A percentile compares a stretch with the other conserved stretches of the same genome.
Conservation (phyloP, 2,113 vertebrate genomes). For the Fregata magnificens region DNA sequence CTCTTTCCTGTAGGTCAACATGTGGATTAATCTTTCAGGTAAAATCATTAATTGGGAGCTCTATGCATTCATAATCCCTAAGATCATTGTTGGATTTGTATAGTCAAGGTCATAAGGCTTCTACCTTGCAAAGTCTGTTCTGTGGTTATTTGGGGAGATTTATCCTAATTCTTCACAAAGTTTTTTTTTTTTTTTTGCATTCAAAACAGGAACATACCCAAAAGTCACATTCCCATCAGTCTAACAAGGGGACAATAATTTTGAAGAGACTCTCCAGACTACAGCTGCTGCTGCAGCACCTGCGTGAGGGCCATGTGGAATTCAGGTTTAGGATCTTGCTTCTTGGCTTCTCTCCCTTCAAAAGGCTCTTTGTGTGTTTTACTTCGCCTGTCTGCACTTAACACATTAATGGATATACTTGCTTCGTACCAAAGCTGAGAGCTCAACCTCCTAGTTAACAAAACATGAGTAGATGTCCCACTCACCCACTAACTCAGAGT, state of each 20-base stretch:
- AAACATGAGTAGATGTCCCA: not conserved
- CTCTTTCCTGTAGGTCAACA: not conserved
- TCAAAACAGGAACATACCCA: slow-evolving; percentile 18
- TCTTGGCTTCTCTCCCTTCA: not conserved
- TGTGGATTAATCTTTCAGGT: not conserved
- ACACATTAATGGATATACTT: not conserved
- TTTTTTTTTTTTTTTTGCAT: not conserved
- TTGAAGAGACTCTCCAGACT: slow-evolving; percentile 51
- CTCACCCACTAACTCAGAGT: not conserved
- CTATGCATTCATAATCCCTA: not conserved
- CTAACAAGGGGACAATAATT: slow-evolving; percentile 45
- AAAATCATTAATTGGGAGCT: not conserved
- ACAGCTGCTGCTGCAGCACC: slow-evolving; percentile 18
- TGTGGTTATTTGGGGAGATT: not conserved
- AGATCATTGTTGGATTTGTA: not conserved
- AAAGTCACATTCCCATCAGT: slow-evolving; percentile 41
- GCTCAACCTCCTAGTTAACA: not conserved
- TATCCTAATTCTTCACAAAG: not conserved
- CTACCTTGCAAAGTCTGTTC: not conserved
- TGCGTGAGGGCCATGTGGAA: slow-evolving; percentile 6
- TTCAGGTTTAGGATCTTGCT: not conserved
- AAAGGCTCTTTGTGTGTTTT: not conserved
- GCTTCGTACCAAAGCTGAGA: not conserved
- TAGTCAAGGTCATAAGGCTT: slow-evolving; percentile 15
- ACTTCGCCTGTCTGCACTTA: not conserved